A percentile compares a stretch with the other conserved stretches of the same genome.
These are phyloP conservation scores for Toxostoma redivivum DNA, from an alignment of 2,113 vertebrate genomes.

Conservation along the genomic window DNA sequence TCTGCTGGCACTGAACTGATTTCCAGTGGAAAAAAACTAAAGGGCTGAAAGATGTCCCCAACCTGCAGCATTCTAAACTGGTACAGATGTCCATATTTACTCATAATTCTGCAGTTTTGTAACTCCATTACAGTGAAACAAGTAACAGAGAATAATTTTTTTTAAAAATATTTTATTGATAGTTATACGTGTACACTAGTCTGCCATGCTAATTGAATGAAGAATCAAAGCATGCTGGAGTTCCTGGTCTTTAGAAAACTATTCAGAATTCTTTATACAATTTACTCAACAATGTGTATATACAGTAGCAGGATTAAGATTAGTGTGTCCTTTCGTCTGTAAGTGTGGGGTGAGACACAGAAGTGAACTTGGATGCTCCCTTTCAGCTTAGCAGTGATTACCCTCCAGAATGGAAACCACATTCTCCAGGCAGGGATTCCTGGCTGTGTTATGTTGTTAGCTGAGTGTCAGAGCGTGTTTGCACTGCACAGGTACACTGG, in stretches of 20 bases:
- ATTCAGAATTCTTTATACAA: neutral
- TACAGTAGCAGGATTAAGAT: neutral
- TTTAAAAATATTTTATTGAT: neutral
- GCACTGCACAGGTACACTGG: neutral
- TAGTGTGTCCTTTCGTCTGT: neutral
- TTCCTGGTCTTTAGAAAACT: neutral
- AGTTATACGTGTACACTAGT: neutral
- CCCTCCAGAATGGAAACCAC: neutral
- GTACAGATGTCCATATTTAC: neutral
- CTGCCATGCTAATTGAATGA: neutral
- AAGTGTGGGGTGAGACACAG: neutral
- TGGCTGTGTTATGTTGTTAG: accelerated
- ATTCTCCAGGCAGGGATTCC: neutral
- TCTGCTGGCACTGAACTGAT: neutral
- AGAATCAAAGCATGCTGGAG: neutral
- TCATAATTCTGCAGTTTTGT: neutral
- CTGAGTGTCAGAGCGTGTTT: neutral
- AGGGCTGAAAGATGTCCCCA: neutral
- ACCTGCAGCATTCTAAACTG: neutral
- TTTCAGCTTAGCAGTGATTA: neutral
- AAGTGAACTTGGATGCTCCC: neutral
- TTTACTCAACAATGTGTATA: neutral
- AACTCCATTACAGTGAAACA: neutral
- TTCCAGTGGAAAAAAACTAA: neutral
- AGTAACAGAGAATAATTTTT: neutral